Evolutionary conservation across 2,113 vertebrate genomes (phyloP).

Genomic region (Malurus cyaneus): DNA sequence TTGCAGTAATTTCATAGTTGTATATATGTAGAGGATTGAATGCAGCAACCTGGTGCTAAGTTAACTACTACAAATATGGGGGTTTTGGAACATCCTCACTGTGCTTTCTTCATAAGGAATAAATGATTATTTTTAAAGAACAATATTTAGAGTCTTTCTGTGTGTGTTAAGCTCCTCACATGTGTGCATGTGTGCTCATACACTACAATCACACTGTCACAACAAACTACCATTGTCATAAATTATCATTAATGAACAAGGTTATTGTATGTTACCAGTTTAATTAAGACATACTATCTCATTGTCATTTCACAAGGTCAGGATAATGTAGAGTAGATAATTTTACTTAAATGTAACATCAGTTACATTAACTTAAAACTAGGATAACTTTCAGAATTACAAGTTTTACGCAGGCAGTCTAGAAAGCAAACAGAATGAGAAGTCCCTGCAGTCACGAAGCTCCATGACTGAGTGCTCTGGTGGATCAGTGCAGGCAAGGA

Average conservation of each 20-base stretch:
- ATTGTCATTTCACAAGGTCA: background rate
- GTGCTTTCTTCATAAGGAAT: background rate
- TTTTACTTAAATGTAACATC: background rate
- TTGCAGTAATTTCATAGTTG: background rate
- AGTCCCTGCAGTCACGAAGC: accelerated
- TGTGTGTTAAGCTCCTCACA: background rate
- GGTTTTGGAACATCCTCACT: background rate
- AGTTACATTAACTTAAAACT: background rate
- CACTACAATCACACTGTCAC: background rate
- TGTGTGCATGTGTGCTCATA: accelerated
- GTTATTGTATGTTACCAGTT: background rate
- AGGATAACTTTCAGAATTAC: background rate
- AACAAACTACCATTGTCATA: background rate
- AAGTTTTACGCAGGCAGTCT: background rate
- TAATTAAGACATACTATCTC: background rate
- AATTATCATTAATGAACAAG: background rate
- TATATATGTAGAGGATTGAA: background rate
- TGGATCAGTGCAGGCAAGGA: background rate
- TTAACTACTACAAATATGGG: accelerated
- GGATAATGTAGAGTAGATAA: background rate
- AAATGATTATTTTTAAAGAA: background rate
- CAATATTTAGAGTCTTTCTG: accelerated
- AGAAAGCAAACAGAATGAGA: background rate
- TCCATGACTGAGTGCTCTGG: background rate
- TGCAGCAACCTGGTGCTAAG: background rate